Base-by-base conservation (phyloP, 2,888 invertebrate species). In the Cryptocheilus praepositus region DNA sequence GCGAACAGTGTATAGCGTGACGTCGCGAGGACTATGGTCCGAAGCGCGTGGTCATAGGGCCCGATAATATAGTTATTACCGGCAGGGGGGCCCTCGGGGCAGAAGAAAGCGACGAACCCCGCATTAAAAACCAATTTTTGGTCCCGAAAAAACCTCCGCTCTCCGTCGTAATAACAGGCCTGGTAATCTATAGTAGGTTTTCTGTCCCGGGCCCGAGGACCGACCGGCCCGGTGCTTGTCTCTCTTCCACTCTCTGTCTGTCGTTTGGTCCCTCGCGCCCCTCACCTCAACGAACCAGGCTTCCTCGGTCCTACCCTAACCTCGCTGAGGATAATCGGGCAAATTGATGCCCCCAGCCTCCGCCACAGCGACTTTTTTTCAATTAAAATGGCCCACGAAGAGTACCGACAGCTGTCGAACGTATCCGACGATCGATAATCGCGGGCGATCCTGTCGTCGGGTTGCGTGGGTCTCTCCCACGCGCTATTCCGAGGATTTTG, bases 121-220 rank as follows among this genome's bases (percentile, higher is more conserved):
- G 83, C 83, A 88, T 88, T 88, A 88, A 88, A 87, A 88, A 88
- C 86, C 88, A 88, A 88, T 88, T 88, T 88, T 87, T 87, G 78
- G 84, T 80, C 80, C 83, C 84, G 83, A 86, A 88, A 87, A 87
- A 85, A 85, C 82, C 84, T 85, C 82, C 84, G 84, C 83, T 82
- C 84, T 77, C 75, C 77, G 76, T 73, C 83, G 80, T 88, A 88
- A 88, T 88, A 88, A 88, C 87, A 88, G 86, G 84, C 81, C 83
- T 83, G 81, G 83, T 88, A 87, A 88, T 88, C 86, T 86, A 86
- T 87, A 86, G 86, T 88, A 87, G 86, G 86, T 88, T 88, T 88
- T 88, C 85, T 87, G 84, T 84, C 81, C 83, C 59, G 81, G 73
- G 77, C 70, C 73, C 64, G 81, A 74, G 80, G 77, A 80, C 78